Evolutionary conservation across 2,888 invertebrate species (phyloP).

Genomic region (Xestia c-nigrum): DNA sequence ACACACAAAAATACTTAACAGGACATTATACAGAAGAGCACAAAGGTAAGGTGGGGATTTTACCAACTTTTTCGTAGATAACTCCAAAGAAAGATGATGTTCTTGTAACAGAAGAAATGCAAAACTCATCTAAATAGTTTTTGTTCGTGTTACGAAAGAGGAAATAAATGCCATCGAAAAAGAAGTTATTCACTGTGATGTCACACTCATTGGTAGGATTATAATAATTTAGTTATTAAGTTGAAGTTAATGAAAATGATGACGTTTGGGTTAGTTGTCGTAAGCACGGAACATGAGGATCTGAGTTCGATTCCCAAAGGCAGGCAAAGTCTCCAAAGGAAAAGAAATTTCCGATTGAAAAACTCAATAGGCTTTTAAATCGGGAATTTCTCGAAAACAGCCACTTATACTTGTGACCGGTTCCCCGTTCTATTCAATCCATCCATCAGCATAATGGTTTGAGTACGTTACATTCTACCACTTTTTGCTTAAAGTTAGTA

Average conservation of each 20-base stretch:
- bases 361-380: background rate
- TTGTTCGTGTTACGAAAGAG: background rate
- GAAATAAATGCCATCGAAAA: background rate
- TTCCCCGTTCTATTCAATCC: background rate
- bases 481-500: no score
- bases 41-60: no score
- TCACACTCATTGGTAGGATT: background rate
- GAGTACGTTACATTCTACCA: no score
- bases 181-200: background rate
- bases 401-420: background rate
- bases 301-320: background rate
- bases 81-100: background rate
- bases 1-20: no score
- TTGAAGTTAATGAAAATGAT: background rate
- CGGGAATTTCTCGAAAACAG: background rate
- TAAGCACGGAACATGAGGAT: background rate
- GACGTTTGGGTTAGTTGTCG: background rate
- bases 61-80: no score
- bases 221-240: background rate
- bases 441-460: no score
- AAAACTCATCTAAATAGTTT: background rate
- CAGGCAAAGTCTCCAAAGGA: background rate
- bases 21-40: no score
- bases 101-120: background rate
- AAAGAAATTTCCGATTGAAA: no score